Conservation (phyloP, 2,113 vertebrate species). For the Coptodon rendalli region DNA sequence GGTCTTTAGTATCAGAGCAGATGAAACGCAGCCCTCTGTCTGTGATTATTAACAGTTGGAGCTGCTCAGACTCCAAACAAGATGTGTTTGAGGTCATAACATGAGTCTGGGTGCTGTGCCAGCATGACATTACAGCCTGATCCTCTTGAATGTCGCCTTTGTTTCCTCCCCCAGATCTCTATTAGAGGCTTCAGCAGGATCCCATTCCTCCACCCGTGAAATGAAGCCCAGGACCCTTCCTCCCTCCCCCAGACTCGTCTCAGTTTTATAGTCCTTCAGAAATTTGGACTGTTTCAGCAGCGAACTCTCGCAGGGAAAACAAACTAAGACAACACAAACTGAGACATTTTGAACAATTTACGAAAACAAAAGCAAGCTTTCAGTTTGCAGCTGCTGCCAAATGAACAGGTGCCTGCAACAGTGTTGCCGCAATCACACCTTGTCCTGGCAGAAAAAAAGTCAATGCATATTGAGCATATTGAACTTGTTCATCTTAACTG, state of each 20-base stretch:
- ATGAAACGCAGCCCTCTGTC: neutral
- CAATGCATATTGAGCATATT: neutral
- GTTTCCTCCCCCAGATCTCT: slow-evolving; percentile 10
- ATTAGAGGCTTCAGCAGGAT: neutral
- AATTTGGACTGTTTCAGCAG: neutral
- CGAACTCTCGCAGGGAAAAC: neutral
- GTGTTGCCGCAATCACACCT: neutral
- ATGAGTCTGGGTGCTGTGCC: slow-evolving; percentile 7
- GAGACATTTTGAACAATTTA: neutral
- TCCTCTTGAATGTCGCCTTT: slow-evolving; percentile 33
- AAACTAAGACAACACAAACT: neutral
- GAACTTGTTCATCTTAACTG: neutral
- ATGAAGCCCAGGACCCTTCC: neutral
- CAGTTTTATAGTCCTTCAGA: neutral
- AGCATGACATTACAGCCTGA: neutral
- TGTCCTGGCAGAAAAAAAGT: neutral
- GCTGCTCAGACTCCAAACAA: slow-evolving; percentile 4
- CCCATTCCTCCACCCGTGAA: neutral
- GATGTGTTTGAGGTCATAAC: slow-evolving; percentile 30
- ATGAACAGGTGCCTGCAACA: neutral
- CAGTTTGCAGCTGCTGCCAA: neutral
- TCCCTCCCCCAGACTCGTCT: neutral
- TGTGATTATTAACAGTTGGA: neutral
- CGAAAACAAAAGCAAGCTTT: neutral
- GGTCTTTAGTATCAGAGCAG: neutral